Evolutionary conservation across 2,888 invertebrate species (phyloP).

Genomic region (Drosophila mercatorum): DNA sequence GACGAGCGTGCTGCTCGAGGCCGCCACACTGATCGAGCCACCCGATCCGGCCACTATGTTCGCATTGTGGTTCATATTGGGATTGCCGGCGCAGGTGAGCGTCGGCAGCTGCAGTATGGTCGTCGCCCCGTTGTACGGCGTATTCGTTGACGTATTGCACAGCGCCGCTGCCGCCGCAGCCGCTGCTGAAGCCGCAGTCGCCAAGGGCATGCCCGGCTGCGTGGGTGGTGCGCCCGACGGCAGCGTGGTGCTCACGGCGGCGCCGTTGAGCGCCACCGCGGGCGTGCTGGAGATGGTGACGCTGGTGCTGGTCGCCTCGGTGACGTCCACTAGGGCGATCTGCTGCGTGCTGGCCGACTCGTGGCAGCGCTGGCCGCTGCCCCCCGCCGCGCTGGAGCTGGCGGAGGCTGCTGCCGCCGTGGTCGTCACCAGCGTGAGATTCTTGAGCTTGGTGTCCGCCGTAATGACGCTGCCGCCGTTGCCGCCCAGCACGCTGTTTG

Average conservation of each 20-base stretch:
- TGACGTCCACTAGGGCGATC: slow-evolving; percentile 63
- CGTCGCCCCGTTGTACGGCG: slow-evolving; percentile 27
- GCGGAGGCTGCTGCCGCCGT: slow-evolving; percentile 44
- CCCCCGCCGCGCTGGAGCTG: slow-evolving; percentile 20
- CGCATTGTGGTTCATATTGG: background rate
- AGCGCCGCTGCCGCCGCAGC: slow-evolving; percentile 31
- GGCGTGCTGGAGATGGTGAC: slow-evolving; percentile 71
- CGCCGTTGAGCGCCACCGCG: slow-evolving; percentile 46
- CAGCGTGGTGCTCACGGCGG: slow-evolving; percentile 53
- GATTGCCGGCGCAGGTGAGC: slow-evolving; percentile 38
- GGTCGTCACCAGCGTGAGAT: slow-evolving; percentile 74
- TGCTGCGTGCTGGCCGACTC: slow-evolving; percentile 45
- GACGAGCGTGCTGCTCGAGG: slow-evolving; percentile 44
- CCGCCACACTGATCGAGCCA: slow-evolving; percentile 33
- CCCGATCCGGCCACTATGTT: background rate
- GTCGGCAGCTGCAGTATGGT: slow-evolving; percentile 65
- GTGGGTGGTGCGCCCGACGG: background rate
- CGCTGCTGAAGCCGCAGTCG: background rate
- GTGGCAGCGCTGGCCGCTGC: slow-evolving; percentile 19
- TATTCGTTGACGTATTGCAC: slow-evolving; percentile 47
- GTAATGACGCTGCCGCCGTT: slow-evolving; percentile 25
- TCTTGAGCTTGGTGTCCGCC: slow-evolving; percentile 73
- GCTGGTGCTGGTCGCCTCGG: slow-evolving; percentile 68
- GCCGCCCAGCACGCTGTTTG: slow-evolving; percentile 56
- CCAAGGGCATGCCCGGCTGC: background rate